Evolutionary conservation across 1,140 invertebrate genomes (phyloP).

Genomic region (Calycopis cecrops): DNA sequence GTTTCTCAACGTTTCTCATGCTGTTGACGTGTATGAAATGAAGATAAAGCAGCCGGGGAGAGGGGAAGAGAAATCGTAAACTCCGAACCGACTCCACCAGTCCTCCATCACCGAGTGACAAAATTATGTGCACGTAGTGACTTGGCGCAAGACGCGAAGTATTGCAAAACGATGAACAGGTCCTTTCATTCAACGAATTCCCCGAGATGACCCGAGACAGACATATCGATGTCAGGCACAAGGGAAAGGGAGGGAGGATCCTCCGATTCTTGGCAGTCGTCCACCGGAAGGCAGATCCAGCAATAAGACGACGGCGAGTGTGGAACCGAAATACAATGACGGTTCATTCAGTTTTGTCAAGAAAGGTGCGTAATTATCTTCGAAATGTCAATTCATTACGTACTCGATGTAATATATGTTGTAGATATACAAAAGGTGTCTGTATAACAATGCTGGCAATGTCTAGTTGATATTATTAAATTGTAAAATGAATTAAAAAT

Average conservation of each 20-base stretch:
- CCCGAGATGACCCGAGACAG: slow-evolving; percentile 34
- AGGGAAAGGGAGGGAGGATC: slow-evolving; percentile 32
- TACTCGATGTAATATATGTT: slow-evolving; percentile 8
- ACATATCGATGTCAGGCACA: slow-evolving; percentile 27
- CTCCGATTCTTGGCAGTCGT: slow-evolving; percentile 67
- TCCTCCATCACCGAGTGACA: slow-evolving; percentile 38
- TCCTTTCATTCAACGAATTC: slow-evolving; percentile 68
- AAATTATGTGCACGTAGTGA: slow-evolving; percentile 62
- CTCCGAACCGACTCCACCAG: slow-evolving; percentile 17
- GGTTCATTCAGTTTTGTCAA: slow-evolving; percentile 49
- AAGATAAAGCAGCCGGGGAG: slow-evolving; percentile 2
- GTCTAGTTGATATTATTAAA: too few species aligned
- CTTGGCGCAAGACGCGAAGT: slow-evolving; percentile 52
- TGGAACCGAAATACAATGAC: slow-evolving; percentile 62
- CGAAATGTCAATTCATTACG: slow-evolving; percentile 34
- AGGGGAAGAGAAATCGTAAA: slow-evolving; percentile 12
- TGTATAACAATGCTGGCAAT: too few species aligned
- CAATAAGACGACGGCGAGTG: slow-evolving; percentile 51
- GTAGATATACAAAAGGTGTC: slow-evolving; percentile 4
- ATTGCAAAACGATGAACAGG: slow-evolving; percentile 62
- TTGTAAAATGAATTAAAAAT: too few species aligned
- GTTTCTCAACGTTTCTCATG: too few species aligned
- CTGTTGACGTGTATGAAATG: neutral
- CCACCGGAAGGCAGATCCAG: slow-evolving; percentile 63
- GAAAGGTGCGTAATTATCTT: slow-evolving; percentile 26